Evolutionary conservation across 2,113 vertebrate genomes (phyloP), one percentile per base, ranked within the genome.

Genomic region (Dipodomys stephensi): DNA sequence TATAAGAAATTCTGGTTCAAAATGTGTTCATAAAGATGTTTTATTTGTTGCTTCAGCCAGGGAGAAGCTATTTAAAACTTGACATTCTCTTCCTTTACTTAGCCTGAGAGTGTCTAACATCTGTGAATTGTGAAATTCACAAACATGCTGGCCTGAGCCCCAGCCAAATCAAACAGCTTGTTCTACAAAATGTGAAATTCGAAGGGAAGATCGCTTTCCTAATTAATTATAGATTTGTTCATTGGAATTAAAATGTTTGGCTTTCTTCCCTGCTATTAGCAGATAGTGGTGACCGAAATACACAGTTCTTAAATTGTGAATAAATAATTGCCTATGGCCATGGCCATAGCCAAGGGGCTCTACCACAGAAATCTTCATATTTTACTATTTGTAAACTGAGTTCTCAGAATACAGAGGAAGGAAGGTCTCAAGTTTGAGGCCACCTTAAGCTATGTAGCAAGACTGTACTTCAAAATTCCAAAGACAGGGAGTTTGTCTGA

Each of bases 91-190:
- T 98, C 98, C 97, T 98, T 99, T 98, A 97, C 98, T 97, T 97
- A 96, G 98, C 92, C 97, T 91, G 97, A 98, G 97, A 97, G 98
- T 94, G 98, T 97, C 97, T 98, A 98, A 99, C 98, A 99, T 99
- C 98, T 99, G 98, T 98, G 98, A 98, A 99, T 98, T 98, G 98
- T 98, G 98, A 97, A 98, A 98, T 96, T 97, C 95, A 93, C 96
- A 96, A 98, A 98, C 96, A 97, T 27, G 71, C 83, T 68, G 91
- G 92, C 97, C 97, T 98, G 97, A 98, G 96, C 86, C 30, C 64
- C 15, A 15, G 98, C 98, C 98, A 98, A 98, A 92, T 95, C 92
- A 95, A 98, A 97, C 97, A 97, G 96, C 97, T 97, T 97, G 96
- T 46, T 3, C 92, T 96, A 93, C 4, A 83, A 92, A 97, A 98